Percentiles rank a stretch among this genome's conserved stretches.
Evolutionary conservation across 2,888 invertebrate genomes (phyloP).

Genomic region (Chrysopilus asiliformis): DNA sequence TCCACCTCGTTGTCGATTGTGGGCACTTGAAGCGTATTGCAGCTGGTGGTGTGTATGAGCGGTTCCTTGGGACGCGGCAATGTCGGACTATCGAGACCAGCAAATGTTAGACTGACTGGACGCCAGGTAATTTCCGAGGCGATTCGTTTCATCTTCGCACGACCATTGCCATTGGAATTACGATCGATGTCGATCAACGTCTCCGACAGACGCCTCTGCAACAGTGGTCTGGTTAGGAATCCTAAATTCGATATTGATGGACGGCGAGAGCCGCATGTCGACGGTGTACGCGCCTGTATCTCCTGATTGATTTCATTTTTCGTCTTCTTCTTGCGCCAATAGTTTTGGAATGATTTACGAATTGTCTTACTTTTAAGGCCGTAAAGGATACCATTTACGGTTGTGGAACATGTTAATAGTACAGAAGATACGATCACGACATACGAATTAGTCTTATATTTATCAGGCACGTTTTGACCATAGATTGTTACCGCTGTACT

Average conservation of each 20-base stretch:
- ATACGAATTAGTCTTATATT: constrained; percentile 12
- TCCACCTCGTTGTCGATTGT: constrained; percentile 35
- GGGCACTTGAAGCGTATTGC: constrained; percentile 49
- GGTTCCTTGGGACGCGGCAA: constrained; percentile 25
- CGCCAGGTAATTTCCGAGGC: constrained; percentile 41
- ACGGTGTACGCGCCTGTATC: constrained; percentile 67
- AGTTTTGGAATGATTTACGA: constrained; percentile 59
- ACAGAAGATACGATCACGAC: constrained; percentile 11
- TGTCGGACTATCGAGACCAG: constrained; percentile 22
- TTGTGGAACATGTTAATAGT: constrained; percentile 43
- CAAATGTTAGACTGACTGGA: constrained; percentile 28
- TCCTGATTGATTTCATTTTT: constrained; percentile 68
- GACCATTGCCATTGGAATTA: constrained; percentile 19
- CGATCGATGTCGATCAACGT: constrained; percentile 39
- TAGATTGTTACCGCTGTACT: constrained; percentile 31
- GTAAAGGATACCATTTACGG: constrained; percentile 63
- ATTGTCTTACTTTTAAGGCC: constrained; percentile 61
- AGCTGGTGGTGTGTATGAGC: constrained; percentile 51
- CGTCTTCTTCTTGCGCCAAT: constrained; percentile 62
- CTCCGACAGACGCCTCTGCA: constrained; percentile 44
- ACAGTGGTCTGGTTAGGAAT: constrained; percentile 38
- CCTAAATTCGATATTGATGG: constrained; percentile 51
- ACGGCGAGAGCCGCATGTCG: constrained; percentile 59
- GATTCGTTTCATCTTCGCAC: constrained; percentile 34
- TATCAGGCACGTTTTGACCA: constrained; percentile 15